Evolutionary conservation across 2,888 invertebrate species (phyloP).

Genomic region (Argyra leucocephala): DNA sequence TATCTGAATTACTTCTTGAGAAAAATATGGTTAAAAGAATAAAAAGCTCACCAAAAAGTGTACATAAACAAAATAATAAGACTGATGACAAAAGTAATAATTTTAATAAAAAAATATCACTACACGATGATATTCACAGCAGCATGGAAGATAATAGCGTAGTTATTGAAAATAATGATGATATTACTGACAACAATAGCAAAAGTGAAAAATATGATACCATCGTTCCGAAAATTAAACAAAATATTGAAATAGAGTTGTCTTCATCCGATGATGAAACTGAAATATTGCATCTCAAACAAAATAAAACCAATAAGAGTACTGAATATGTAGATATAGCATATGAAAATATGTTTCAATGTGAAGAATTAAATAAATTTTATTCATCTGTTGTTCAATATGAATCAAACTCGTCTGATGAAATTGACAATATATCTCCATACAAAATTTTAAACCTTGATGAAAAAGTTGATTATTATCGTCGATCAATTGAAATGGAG

Average conservation of each 20-base stretch:
- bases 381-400: conserved; percentile 22
- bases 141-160: background rate
- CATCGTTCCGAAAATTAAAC: background rate
- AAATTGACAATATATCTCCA: conserved; percentile 38
- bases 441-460: conserved; percentile 30
- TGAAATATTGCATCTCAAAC: background rate
- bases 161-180: background rate
- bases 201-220: background rate
- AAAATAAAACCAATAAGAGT: background rate
- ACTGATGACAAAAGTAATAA: too few relatives aligned
- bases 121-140: too few relatives aligned
- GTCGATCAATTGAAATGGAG: conserved; percentile 37
- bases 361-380: conserved; percentile 39
- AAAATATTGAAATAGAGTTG: background rate
- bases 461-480: conserved; percentile 23
- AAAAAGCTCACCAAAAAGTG: background rate
- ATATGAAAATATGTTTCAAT: conserved; percentile 28
- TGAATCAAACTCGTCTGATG: conserved; percentile 35
- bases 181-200: background rate
- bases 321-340: conserved; percentile 22
- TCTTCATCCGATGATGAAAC: background rate
- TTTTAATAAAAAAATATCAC: too few relatives aligned
- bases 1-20: conserved; percentile 29
- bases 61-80: too few relatives aligned
- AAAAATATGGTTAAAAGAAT: conserved; percentile 22